A percentile compares a stretch with the other conserved stretches of the same genome.
Evolutionary conservation across 2,797 vertebrate genomes (phyloP).

Genomic region (Brachyrhaphis roseni): DNA sequence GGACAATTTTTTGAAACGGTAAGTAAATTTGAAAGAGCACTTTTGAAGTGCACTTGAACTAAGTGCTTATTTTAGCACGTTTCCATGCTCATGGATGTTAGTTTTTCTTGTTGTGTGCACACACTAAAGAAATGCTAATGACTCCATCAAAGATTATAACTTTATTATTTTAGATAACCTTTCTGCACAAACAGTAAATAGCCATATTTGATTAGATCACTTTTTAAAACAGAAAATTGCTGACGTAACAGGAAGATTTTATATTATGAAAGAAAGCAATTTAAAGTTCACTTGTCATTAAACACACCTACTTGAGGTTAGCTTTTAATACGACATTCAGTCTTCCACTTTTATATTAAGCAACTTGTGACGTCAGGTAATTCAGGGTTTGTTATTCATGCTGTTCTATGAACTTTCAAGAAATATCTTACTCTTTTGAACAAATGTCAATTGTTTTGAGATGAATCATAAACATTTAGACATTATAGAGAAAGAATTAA

Average conservation of each 20-base stretch:
- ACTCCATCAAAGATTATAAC: background rate
- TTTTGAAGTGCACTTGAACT: constrained; percentile 15
- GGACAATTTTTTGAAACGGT: constrained; percentile 53
- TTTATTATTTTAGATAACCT: background rate
- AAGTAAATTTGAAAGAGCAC: constrained; percentile 57
- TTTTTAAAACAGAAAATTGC: background rate
- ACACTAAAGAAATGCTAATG: background rate
- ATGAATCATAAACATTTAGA: background rate
- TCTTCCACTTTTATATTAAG: background rate
- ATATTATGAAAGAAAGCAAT: background rate
- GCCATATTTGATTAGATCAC: background rate
- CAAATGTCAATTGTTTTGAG: background rate
- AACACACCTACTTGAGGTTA: background rate
- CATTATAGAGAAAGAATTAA: background rate
- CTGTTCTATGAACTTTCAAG: background rate
- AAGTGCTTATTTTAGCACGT: background rate
- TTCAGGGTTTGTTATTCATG: background rate
- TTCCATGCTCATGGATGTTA: constrained; percentile 2
- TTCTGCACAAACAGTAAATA: background rate
- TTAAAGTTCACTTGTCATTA: background rate
- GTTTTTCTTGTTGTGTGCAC: background rate
- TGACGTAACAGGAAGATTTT: background rate
- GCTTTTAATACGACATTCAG: background rate
- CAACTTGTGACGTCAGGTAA: background rate
- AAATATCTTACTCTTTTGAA: background rate